Evolutionary conservation across 1,140 invertebrate genomes (phyloP), one percentile per base, ranked within the genome.

Genomic region (Philopotamus ludificatus): DNA sequence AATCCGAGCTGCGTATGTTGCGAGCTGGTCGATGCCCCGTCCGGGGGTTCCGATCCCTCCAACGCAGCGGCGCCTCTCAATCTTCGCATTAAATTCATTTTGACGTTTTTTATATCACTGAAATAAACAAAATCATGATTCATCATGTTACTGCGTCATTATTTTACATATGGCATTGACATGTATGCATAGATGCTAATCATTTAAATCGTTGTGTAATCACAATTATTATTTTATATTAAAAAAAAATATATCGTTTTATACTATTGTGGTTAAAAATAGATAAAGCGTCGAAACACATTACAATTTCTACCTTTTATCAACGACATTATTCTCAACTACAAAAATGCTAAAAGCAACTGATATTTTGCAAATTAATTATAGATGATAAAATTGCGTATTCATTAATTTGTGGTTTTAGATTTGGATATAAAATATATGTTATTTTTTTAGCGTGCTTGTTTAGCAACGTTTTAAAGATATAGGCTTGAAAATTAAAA

Each of bases 41-140:
- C 79, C 10, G 72, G 66, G 55, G 74, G 65, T 57, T 79, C 77
- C 49, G 76, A 72, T 64, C 77, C 74, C 50, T 75, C 72, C 57
- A 74, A 76, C 34, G 77, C 72, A 54, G 75, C 80, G 59, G 83
- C 84, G 71, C 87, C 87, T 73, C 89, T 82, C 76, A 93, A 84
- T 84, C 91, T 93, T 70, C 90, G 85, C 89, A 92, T 90, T 75
- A 93, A 87, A 81, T 93, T 92, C 91, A 93, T 92, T 61, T 66
- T 57, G 26, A 60, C n/a, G n/a, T n/a, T 34, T 16, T n/a, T 54
- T 3, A 54, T 49, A 41, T 63, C 55, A 25, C 42, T 59, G 22
- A 16, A 54, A 65, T 50, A 39, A 34, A 51, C 51, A 47, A 25
- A 50, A 25, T 57, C 34, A 1, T 39, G 1, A 57, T 20, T 34